Percentiles rank a stretch among this genome's conserved stretches.
phyloP scores from a whole-genome alignment of 92 coral and sea anemone genomes.

The Zoanthus sociatus region DNA sequence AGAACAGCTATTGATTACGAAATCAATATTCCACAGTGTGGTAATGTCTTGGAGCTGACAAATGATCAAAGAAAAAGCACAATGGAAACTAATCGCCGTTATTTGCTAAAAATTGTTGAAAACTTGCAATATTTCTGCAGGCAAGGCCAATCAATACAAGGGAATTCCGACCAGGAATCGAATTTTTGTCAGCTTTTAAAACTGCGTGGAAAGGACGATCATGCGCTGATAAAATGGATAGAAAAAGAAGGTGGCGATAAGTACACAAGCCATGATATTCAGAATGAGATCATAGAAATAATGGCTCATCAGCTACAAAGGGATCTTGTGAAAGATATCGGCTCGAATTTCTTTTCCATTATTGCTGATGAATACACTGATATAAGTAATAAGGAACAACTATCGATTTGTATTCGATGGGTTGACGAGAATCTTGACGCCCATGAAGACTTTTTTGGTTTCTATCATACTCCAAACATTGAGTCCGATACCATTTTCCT shows the following conservation, averaged over 20 bases:
- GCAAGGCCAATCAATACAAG: constrained; percentile 58
- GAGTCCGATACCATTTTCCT: constrained; percentile 44
- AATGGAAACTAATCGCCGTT: constrained; percentile 59
- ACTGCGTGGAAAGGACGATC: constrained; percentile 62
- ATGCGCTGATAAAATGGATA: constrained; percentile 51
- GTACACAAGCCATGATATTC: not conserved
- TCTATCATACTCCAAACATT: constrained; percentile 47
- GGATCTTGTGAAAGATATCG: constrained; percentile 55
- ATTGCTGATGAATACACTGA: constrained; percentile 67
- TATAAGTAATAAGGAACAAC: constrained; percentile 42
- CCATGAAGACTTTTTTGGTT: constrained; percentile 60
- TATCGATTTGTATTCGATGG: constrained; percentile 60
- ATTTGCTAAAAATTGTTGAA: constrained; percentile 49
- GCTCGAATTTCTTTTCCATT: constrained; percentile 55
- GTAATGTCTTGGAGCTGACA: constrained; percentile 50
- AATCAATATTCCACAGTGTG: constrained; percentile 45
- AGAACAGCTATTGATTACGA: constrained; percentile 51
- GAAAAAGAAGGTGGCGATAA: constrained; percentile 60
- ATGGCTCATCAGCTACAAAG: constrained; percentile 59
- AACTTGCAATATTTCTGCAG: constrained; percentile 56
- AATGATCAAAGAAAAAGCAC: constrained; percentile 47
- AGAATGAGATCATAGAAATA: constrained; percentile 51
- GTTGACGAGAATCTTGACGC: constrained; percentile 58
- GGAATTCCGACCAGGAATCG: constrained; percentile 49
- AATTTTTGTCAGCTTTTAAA: constrained; percentile 59